Base-by-base conservation (phyloP, 2,888 invertebrate genomes). In the Sympetrum striolatum region DNA sequence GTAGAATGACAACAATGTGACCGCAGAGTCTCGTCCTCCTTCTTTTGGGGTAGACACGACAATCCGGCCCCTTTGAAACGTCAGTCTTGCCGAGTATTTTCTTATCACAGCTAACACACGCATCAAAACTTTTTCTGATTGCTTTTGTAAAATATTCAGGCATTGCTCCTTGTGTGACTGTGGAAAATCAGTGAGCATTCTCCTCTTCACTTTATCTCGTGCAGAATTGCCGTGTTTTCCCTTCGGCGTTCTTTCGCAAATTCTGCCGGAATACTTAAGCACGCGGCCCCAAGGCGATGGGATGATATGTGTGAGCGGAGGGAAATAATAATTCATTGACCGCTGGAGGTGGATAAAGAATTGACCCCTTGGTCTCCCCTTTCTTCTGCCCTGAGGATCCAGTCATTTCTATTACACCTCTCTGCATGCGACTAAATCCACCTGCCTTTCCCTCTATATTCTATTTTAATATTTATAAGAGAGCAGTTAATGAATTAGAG, bases 261-360 rank as follows among this genome's bases (percentile, higher is more conserved):
- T 73, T 73, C n/a, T 10, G 14, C 2, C 1, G 25, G 25, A 25
- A 25, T 31, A 25, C 25, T 31, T 73, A 2, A 0, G 31, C 25
- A 5, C 22, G 60, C 60, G 6, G 22, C 22, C 2, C 8, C 12
- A 31, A 2, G 73, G 10, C 10, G 31, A 31, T 31, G 3, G 73
- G 31, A 12, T 73, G 31, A 73, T 25, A 73, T 73, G 31, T 73
- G 73, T 35, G 60, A 35, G 1, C 14, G 3, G 80, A 80, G 22
- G 22, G 39, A n/a, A 60, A 86, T 86, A 60, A 64, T 82, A 86
- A 86, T 86, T 60, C 37, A 64, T 86, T 10, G 86, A 64, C 35
- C 39, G 35, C n/a, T n/a, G n/a, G n/a, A 60, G 37, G 60, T n/a
- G 60, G 60, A 86, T 60, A 39, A 60, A 37, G 86, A 31, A 60